Evolutionary conservation across 2,888 invertebrate species (phyloP).

Genomic region (Sepioteuthis lessoniana): DNA sequence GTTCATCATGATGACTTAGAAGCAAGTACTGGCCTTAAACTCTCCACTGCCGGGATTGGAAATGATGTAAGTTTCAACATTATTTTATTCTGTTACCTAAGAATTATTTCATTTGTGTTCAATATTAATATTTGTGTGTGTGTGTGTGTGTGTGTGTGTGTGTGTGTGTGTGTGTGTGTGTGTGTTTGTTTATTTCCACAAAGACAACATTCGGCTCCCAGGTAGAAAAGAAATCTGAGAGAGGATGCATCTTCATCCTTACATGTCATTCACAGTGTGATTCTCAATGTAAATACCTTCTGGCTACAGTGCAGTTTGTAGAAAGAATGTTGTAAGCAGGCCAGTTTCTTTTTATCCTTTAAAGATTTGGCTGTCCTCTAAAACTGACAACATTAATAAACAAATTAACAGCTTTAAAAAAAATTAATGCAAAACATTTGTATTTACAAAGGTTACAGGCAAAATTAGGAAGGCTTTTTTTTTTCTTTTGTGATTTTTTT

Average conservation of each 20-base stretch:
- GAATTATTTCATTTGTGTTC: background rate
- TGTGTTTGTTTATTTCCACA: background rate
- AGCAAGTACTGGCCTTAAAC: constrained; percentile 41
- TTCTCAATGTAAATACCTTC: background rate
- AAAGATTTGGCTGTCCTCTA: background rate
- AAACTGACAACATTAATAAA: background rate
- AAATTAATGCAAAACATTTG: too few species aligned
- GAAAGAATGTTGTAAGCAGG: background rate
- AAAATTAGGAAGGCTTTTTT: too few species aligned
- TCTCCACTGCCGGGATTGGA: constrained; percentile 42
- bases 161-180: background rate
- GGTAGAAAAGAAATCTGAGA: background rate
- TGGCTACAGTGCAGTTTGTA: background rate
- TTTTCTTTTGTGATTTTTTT: too few species aligned
- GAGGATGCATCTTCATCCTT: background rate
- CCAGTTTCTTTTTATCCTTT: background rate
- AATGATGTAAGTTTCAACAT: constrained; percentile 41
- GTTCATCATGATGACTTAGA: constrained; percentile 24
- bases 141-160: background rate
- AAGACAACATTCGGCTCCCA: background rate
- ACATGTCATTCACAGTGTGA: constrained; percentile 3
- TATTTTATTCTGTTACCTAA: background rate
- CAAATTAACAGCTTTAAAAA: too few species aligned
- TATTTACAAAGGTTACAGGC: too few species aligned
- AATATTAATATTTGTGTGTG: background rate